phyloP scores from a whole-genome alignment of 2,888 invertebrate genomes.

The Ophion ventricosus region DNA sequence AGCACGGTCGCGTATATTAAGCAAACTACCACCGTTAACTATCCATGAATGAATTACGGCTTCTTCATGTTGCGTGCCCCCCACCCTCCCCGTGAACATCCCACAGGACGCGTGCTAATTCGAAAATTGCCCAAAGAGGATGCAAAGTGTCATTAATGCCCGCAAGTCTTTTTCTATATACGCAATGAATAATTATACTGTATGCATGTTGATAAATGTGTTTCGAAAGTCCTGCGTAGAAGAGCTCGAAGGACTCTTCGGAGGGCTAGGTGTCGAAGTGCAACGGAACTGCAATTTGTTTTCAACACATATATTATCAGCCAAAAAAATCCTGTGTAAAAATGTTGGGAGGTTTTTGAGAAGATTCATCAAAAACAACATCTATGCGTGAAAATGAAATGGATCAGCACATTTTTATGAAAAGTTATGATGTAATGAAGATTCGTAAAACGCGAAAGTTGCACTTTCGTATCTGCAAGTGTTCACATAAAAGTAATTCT shows the following conservation, averaged over 20 bases:
- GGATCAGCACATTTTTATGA: neutral
- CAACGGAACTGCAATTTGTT: too few species aligned
- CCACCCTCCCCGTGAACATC: slow-evolving; percentile 53
- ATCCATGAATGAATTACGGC: slow-evolving; percentile 82
- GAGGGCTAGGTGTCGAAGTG: neutral
- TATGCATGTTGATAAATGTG: neutral
- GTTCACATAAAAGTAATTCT: neutral
- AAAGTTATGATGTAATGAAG: neutral
- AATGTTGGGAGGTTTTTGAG: neutral
- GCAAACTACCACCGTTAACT: slow-evolving; percentile 78
- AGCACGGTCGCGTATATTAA: slow-evolving; percentile 75
- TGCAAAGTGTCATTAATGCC: slow-evolving; percentile 75
- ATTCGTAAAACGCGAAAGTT: neutral
- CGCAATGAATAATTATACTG: neutral
- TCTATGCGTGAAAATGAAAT: neutral
- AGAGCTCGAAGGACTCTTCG: neutral
- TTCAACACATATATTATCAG: too few species aligned
- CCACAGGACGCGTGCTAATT: slow-evolving; percentile 74
- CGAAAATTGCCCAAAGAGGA: slow-evolving; percentile 76
- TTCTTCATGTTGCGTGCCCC: slow-evolving; percentile 47
- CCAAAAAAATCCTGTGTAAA: neutral
- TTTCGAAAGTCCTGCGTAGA: neutral
- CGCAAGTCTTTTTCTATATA: slow-evolving; percentile 44
- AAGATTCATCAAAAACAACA: neutral
- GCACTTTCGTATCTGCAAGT: neutral